These are phyloP conservation scores for Cactoblastis cactorum DNA, from an alignment of 2,888 invertebrate species.

Conservation along the genomic window DNA sequence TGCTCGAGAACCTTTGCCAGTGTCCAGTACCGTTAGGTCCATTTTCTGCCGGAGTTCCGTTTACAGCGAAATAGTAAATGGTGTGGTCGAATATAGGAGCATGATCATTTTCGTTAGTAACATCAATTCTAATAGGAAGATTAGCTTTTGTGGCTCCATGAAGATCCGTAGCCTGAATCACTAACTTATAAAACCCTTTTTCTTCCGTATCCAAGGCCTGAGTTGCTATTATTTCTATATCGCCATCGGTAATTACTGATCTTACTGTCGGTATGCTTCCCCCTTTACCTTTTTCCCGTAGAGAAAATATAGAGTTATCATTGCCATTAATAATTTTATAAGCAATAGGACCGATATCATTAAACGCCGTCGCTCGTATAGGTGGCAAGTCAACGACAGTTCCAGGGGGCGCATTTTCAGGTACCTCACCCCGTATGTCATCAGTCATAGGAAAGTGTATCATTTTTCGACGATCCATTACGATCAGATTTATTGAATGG, in stretches of 20 bases:
- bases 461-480: constrained; percentile 90
- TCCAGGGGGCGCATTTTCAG: constrained; percentile 87
- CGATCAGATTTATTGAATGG: constrained; percentile 89
- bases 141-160: constrained; percentile 89
- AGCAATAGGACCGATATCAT: constrained; percentile 83
- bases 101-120: constrained; percentile 95
- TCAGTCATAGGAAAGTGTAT: constrained; percentile 85
- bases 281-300: constrained; percentile 80
- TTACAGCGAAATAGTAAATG: constrained; percentile 87
- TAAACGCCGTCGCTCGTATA: constrained; percentile 84
- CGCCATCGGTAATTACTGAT: constrained; percentile 78
- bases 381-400: constrained; percentile 85
- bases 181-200: constrained; percentile 84
- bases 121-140: constrained; percentile 86
- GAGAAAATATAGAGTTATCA: constrained; percentile 85
- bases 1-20: constrained; percentile 89
- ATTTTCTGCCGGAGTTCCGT: constrained; percentile 80
- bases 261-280: constrained; percentile 67
- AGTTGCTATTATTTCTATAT: constrained; percentile 87
- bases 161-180: constrained; percentile 89
- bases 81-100: constrained; percentile 89
- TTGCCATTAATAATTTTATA: constrained; percentile 90
- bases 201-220: constrained; percentile 89
- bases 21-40: constrained; percentile 80
- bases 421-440: constrained; percentile 83